These are phyloP conservation scores for Patella depressa DNA, from an alignment of 2,888 invertebrate genomes.

Conservation along the genomic window DNA sequence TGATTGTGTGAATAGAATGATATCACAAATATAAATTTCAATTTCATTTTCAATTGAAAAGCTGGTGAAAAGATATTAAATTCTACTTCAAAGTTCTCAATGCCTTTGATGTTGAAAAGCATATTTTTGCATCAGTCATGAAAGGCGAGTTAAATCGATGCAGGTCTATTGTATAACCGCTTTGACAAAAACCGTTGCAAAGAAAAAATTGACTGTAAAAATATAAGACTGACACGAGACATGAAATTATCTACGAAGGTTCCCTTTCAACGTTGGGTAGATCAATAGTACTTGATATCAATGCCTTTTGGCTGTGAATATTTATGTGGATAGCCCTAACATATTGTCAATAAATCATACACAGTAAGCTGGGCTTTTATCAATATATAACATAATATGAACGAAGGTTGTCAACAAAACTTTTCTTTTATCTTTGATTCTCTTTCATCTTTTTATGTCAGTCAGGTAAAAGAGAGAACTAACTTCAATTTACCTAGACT, in stretches of 20 bases:
- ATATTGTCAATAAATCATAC: conserved; percentile 2
- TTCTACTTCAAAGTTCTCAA: not conserved
- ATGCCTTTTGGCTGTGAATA: not conserved
- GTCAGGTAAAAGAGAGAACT: too few species aligned
- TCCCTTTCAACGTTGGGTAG: not conserved
- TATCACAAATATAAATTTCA: too few species aligned
- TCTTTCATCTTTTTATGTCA: too few species aligned
- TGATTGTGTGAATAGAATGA: too few species aligned
- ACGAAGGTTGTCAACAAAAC: conserved; percentile 1
- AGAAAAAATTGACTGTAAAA: not conserved
- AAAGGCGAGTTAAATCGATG: conserved; percentile 2
- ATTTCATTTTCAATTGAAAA: too few species aligned
- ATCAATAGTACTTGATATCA: not conserved
- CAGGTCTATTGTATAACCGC: not conserved
- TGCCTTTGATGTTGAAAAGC: conserved; percentile 1
- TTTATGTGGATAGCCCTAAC: not conserved
- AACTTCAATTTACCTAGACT: too few species aligned
- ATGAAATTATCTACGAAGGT: not conserved
- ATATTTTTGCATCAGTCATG: not conserved
- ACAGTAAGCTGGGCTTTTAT: not conserved
- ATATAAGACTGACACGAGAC: not conserved
- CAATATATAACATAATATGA: not conserved
- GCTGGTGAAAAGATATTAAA: not conserved
- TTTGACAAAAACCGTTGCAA: not conserved
- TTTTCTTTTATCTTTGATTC: conserved; percentile 2